These are phyloP conservation scores for Molossus molossus DNA, from an alignment of 2,797 vertebrate species.

Conservation along the genomic window DNA sequence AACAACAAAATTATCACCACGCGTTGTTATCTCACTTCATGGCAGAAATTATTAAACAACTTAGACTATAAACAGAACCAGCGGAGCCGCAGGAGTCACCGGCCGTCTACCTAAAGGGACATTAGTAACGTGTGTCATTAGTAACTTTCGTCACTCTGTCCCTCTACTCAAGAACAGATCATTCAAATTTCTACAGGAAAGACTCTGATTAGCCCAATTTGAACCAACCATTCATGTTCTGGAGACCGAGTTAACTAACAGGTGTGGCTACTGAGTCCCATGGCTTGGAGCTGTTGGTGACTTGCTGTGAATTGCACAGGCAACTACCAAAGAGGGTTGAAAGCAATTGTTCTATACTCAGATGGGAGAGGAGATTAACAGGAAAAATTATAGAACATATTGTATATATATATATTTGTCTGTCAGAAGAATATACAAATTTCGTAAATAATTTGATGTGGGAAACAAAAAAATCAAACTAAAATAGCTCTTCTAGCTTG, in stretches of 20 bases:
- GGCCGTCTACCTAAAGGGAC: background rate
- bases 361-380: background rate
- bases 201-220: background rate
- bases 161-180: background rate
- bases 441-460: background rate
- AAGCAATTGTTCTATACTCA: background rate
- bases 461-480: background rate
- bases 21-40: background rate
- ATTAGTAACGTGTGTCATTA: background rate
- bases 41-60: slow-evolving; percentile 26
- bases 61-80: background rate
- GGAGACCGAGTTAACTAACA: background rate
- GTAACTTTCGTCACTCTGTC: background rate
- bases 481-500: background rate
- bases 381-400: background rate
- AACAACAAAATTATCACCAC: background rate
- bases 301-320: background rate
- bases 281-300: background rate
- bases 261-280: background rate
- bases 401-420: background rate
- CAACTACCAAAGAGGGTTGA: background rate
- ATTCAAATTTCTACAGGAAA: slow-evolving; percentile 39
- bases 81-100: background rate
- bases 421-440: background rate
- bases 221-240: background rate